Evolutionary conservation across 1,140 invertebrate genomes (phyloP), one percentile per base, ranked within the genome.

Genomic region (Tachypleus tridentatus): DNA sequence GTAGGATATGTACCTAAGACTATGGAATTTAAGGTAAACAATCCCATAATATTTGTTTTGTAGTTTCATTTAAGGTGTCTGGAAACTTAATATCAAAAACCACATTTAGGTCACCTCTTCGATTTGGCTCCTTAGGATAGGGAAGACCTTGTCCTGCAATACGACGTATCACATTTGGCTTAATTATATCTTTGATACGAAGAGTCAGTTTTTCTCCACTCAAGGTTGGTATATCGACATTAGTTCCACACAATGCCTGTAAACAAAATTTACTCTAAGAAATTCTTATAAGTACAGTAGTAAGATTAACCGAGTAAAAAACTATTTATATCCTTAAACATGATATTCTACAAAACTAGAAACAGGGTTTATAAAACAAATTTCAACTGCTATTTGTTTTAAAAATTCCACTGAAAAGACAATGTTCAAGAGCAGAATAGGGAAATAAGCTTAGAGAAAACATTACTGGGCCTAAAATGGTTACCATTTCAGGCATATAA

Each of bases 21-120:
- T 29, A 29, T 29, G 29, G 29, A 29, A 29, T 29, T 29, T 60
- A 70, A 50, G 91, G 92, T 78, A 97, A 80, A 72, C 88, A 88
- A 75, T 96, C 92, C 73, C 83, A 86, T 49, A 98, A 79, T 74
- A 95, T 89, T 77, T 97, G 91, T 81, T 90, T 96, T 47, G 87
- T 86, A 73, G 84, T 85, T 75, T 87, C 82, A 66, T 86, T 82
- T 68, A 99, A 78, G 65, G 82, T 82, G 51, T 95, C 90, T 0
- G 97, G 97, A 80, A 99, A 99, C 76, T 89, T 87, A 72, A 99
- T 95, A 77, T 98, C 93, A 77, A 99, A 99, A 65, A 90, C 87
- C 47, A 99, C 87, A 54, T 99, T 82, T 4, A 99, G 81, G 79
- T 99, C 95, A 62, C 97, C 97, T 76, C 91, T 87, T 71, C 87